Evolutionary conservation across 1,140 invertebrate genomes (phyloP).

Genomic region (Telenomus remus): DNA sequence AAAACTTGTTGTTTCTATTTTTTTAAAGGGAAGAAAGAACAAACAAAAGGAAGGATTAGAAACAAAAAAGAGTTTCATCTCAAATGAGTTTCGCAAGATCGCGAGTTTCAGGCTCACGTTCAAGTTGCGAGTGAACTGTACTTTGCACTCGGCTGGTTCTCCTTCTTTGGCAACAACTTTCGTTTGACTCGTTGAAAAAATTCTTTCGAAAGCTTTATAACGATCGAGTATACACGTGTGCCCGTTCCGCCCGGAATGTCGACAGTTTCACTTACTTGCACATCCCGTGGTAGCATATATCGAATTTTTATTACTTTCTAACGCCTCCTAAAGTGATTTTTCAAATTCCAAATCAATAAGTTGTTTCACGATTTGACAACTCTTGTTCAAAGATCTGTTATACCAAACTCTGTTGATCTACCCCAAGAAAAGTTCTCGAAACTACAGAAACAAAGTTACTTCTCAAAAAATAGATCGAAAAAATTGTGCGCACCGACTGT

Average conservation of each 20-base stretch:
- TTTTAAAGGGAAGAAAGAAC: not conserved
- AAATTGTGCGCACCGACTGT: too few species aligned
- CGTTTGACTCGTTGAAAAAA: conserved; percentile 55
- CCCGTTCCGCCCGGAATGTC: conserved; percentile 32
- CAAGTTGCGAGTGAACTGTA: conserved; percentile 46
- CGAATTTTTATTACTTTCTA: conserved; percentile 48
- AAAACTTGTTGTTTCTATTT: not conserved
- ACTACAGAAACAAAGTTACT: too few species aligned
- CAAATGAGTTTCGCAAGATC: conserved; percentile 42
- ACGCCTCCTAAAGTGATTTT: conserved; percentile 39
- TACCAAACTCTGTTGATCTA: too few species aligned
- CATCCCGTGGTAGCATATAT: conserved; percentile 42
- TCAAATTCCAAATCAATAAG: conserved; percentile 44
- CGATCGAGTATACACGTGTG: conserved; percentile 56
- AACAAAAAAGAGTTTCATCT: conserved; percentile 18
- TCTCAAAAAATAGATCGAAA: too few species aligned
- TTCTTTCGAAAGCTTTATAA: conserved; percentile 56
- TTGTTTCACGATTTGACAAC: conserved; percentile 22
- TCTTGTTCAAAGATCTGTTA: conserved; percentile 1
- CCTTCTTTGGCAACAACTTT: conserved; percentile 51
- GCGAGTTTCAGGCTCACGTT: conserved; percentile 29
- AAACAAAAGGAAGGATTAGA: conserved; percentile 6
- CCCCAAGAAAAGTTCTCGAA: too few species aligned
- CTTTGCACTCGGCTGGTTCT: conserved; percentile 47
- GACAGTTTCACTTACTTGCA: conserved; percentile 48